Base-by-base conservation (phyloP, 2,888 invertebrate genomes). In the Rhagonycha fulva region DNA sequence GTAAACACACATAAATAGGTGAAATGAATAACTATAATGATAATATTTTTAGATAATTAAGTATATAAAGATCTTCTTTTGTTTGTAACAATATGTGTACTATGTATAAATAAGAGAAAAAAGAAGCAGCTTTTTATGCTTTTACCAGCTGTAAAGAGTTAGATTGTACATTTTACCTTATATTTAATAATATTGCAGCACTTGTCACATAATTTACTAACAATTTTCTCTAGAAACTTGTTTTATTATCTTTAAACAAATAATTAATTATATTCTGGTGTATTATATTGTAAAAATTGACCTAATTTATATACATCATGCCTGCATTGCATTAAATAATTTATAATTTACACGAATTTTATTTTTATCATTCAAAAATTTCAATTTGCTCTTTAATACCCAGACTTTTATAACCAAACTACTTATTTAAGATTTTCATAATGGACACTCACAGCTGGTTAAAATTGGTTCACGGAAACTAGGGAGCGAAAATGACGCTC, bases 201-300 rank as follows among this genome's bases (percentile, higher is more conserved):
- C 81, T 79, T 73, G 76, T 76, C 78, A 71, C 62, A 28, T 70
- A 66, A 70, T 70, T 73, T 68, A 68, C 60, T 74, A 78, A 71
- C 70, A 72, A 72, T 81, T 80, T 80, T 74, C 80, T 71, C 70
- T 78, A 71, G 63, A 68, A 23, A 74, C 60, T 23, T 68, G 60
- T 62, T 72, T 71, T 63, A 63, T 47, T 73, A 70, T 62, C 14
- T 71, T 68, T 62, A 28, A 75, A 72, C 32, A 61, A 68, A 71
- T 74, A 74, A 70, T 75, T 79, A 79, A 79, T 81, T 76, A 76
- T 62, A 69, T 74, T 74, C 60, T 60, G 69, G 83, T 85, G 86
- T 86, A 85, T 83, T 84, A 86, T 87, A 86, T 84, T 87, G 86
- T 87, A 86, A 84, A 84, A 86, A 84, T 84, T 84, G 79, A 83